Evolutionary conservation across 2,888 invertebrate species (phyloP), one percentile per base, ranked within the genome.

Genomic region (Elegia similella): DNA sequence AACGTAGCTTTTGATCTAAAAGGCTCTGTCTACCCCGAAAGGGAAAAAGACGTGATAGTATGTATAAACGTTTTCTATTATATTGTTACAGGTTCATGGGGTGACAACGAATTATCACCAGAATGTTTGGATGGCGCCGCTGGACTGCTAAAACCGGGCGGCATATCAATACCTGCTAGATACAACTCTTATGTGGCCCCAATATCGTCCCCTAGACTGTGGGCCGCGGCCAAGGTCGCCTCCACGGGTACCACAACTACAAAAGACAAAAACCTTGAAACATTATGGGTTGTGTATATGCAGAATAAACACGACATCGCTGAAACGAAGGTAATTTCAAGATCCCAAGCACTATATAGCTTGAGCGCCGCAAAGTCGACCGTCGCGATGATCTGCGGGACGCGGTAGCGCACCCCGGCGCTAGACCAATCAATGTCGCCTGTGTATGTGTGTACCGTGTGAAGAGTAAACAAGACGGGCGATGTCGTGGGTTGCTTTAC

Each of bases 41-140:
- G n/a, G n/a, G n/a, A n/a, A n/a, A n/a, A n/a, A n/a, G n/a, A n/a
- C n/a, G n/a, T n/a, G n/a, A n/a, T n/a, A n/a, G n/a, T n/a, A n/a
- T n/a, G n/a, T n/a, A n/a, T n/a, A n/a, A n/a, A n/a, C n/a, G n/a
- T n/a, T n/a, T n/a, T n/a, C n/a, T n/a, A n/a, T n/a, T n/a, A n/a
- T 23, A 23, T 3, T 23, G 23, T 23, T 23, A 23, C 67, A 93
- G 94, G 95, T 0, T 99, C 99, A 1, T 99, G 99, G 92, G 98
- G 98, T 16, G 99, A 99, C 82, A 99, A 99, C 82, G 99, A 99
- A 88, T 93, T 99, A 10, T 98, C 98, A 0, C 99, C 99, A 0
- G 99, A 99, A 85, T 99, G 99, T 83, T 92, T 99, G 53, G 98
- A 99, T 85, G 98, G 98, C 2, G 98, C 98, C 2, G 96, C 98